These are phyloP conservation scores for Papilio helenus DNA, from an alignment of 1,140 invertebrate species.

Conservation along the genomic window DNA sequence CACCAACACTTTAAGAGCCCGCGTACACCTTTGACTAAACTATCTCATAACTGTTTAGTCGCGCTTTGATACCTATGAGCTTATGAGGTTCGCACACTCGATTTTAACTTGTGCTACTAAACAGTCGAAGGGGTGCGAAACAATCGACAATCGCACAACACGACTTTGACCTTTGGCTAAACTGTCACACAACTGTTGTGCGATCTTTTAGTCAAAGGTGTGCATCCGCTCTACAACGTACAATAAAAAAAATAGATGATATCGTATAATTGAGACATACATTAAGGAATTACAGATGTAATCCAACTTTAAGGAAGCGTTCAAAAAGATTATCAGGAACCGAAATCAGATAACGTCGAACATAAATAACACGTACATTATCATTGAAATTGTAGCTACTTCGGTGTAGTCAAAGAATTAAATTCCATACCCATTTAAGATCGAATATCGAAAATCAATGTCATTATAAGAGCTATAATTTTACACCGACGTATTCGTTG, in stretches of 20 bases:
- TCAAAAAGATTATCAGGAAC: conserved; percentile 5
- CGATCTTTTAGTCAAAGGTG: too few relatives aligned
- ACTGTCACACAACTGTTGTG: not conserved
- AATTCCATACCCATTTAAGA: not conserved
- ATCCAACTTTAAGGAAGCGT: conserved; percentile 5
- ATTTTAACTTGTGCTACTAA: too few relatives aligned
- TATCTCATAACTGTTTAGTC: too few relatives aligned
- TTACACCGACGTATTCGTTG: not conserved
- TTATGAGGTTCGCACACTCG: too few relatives aligned
- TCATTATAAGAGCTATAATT: not conserved
- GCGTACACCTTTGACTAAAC: too few relatives aligned
- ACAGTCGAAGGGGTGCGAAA: too few relatives aligned
- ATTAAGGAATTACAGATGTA: conserved; percentile 14
- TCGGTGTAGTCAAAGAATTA: not conserved
- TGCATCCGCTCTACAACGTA: not conserved
- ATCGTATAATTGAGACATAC: conserved; percentile 23
- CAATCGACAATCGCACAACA: not conserved
- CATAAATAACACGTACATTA: conserved; percentile 15
- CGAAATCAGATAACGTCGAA: conserved; percentile 3
- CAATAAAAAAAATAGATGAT: not conserved
- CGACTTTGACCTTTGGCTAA: too few relatives aligned
- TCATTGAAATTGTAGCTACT: conserved; percentile 3
- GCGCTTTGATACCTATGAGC: too few relatives aligned
- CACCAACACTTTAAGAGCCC: not conserved
- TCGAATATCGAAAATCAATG: too few relatives aligned